Base-by-base conservation (phyloP, 2,113 vertebrate genomes). In the Lagenorhynchus albirostris region DNA sequence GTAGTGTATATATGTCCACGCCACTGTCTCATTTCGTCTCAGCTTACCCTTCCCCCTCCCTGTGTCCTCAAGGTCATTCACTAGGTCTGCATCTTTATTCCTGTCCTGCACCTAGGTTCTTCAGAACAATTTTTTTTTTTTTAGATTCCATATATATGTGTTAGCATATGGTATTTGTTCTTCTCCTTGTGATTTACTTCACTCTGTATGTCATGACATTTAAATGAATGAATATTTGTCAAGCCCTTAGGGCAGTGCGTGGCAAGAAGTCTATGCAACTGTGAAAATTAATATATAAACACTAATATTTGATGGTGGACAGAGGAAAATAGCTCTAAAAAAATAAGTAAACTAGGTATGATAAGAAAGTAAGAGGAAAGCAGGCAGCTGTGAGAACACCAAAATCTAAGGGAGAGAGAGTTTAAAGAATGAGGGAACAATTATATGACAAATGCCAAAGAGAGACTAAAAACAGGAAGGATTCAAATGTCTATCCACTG, bases 261-360 rank as follows among this genome's bases (percentile, higher is more conserved):
- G 62, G 38, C 1, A 63, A 18, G 53, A 6, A 44, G n/a, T 36
- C 63, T 41, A 63, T 47, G 18, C 7, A 65, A 73, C 23, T 36
- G 55, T 86, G 47, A 86, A 94, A 44, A 65, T 31, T 20, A 31
- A n/a, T 55, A 71, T 26, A 82, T 6, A 77, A 50, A 62, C 8
- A 25, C 41, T 11, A 65, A 55, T 7, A 31, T 47, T 55, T 85
- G 63, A 29, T 44, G 53, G 17, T 31, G 3, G 23, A 62, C 26
- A 77, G 62, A 89, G 21, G 50, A 41, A 41, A 82, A 76, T 50
- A 47, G 29, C 29, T 83, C 53, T 81, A 87, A 60, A 36, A 81
- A 36, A 74, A 31, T 31, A n/a, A 47, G 33, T 62, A 62, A 84
- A 47, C 31, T 36, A 50, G 58, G 38, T 38, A 18, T 31, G 94